Evolutionary conservation across 2,888 invertebrate species (phyloP).

Genomic region (Eupithecia vulgata): DNA sequence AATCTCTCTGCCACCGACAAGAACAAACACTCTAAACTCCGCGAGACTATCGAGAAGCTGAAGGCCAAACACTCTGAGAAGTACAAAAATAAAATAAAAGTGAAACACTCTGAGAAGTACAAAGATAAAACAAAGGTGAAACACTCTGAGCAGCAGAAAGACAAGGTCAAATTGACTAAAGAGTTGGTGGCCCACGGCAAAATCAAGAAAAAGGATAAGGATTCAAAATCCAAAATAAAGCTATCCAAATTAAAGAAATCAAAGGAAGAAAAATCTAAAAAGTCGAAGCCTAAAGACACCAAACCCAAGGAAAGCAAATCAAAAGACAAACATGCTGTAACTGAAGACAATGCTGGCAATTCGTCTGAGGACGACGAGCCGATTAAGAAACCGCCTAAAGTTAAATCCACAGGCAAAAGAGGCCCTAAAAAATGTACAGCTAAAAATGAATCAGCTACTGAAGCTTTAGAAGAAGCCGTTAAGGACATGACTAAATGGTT

Average conservation of each 20-base stretch:
- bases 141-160: background rate
- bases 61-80: conserved; percentile 85
- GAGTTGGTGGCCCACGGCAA: conserved; percentile 46
- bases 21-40: conserved; percentile 79
- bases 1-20: conserved; percentile 70
- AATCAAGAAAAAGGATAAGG: conserved; percentile 58
- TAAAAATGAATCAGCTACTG: conserved; percentile 84
- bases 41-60: conserved; percentile 86
- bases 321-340: conserved; percentile 41
- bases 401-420: conserved; percentile 58
- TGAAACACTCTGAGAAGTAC: conserved; percentile 55
- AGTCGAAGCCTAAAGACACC: conserved; percentile 10
- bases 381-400: conserved; percentile 53
- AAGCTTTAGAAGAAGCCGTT: conserved; percentile 86
- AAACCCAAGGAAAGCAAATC: conserved; percentile 22
- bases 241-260: conserved; percentile 47
- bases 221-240: conserved; percentile 50
- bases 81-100: conserved; percentile 69
- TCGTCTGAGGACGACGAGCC: conserved; percentile 50
- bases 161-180: background rate
- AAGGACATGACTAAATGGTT: conserved; percentile 96
- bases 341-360: conserved; percentile 40
- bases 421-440: conserved; percentile 74
- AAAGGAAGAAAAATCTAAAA: conserved; percentile 21
- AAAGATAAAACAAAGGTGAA: background rate